phyloP scores from a whole-genome alignment of 2,797 vertebrate species.

The Serranus cabrilla region DNA sequence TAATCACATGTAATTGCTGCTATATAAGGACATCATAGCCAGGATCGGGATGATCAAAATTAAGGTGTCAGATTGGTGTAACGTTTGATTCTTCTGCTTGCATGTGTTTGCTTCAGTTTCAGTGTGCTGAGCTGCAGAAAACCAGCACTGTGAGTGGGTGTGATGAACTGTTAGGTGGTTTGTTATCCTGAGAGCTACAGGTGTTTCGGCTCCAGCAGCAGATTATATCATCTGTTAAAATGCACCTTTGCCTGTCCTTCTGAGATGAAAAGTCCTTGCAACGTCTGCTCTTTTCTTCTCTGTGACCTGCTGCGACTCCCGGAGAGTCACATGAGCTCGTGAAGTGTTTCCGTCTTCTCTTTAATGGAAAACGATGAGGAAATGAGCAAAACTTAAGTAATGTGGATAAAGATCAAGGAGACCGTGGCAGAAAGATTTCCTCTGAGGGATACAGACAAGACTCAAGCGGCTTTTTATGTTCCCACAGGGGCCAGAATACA shows the following conservation, averaged over 20 bases:
- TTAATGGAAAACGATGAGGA: constrained; percentile 78
- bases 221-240: constrained; percentile 46
- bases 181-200: constrained; percentile 46
- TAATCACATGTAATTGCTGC: no score
- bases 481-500: constrained; percentile 54
- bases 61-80: not conserved
- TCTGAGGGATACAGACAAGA: constrained; percentile 47
- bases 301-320: constrained; percentile 59
- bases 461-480: constrained; percentile 61
- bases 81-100: not conserved
- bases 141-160: not conserved
- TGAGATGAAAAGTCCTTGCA: constrained; percentile 44
- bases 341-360: constrained; percentile 58
- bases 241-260: constrained; percentile 20
- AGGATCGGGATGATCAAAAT: no score
- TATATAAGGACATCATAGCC: no score
- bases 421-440: constrained; percentile 63
- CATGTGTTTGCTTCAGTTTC: not conserved
- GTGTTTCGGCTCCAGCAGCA: constrained; percentile 46
- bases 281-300: constrained; percentile 38
- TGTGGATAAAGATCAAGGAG: constrained; percentile 73
- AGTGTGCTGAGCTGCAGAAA: not conserved
- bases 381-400: constrained; percentile 75
- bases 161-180: not conserved
- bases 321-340: constrained; percentile 50